A percentile compares a stretch with the other conserved stretches of the same genome.
These are phyloP conservation scores for Tragelaphus eurycerus DNA, from an alignment of 2,797 vertebrate genomes.

Conservation along the genomic window DNA sequence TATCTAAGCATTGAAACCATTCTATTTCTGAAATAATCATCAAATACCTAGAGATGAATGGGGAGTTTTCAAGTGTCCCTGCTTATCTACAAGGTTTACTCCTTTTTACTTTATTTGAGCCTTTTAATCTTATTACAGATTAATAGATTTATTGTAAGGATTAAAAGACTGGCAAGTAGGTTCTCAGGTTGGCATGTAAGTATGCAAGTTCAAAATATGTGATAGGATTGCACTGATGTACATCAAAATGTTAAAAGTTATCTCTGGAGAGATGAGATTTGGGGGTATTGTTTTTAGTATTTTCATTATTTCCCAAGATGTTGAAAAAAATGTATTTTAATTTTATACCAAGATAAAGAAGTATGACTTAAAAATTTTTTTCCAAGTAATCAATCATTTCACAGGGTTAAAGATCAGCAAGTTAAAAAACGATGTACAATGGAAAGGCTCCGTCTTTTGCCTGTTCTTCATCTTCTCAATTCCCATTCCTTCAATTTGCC, in stretches of 20 bases:
- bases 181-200: background rate
- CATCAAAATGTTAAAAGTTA: background rate
- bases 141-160: background rate
- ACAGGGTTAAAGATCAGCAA: background rate
- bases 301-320: background rate
- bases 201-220: background rate
- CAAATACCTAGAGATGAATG: background rate
- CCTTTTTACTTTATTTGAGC: background rate
- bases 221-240: background rate
- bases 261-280: background rate
- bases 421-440: background rate
- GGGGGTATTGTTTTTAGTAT: background rate
- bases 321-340: background rate
- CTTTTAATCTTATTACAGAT: slow-evolving; percentile 2
- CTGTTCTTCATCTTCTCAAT: background rate
- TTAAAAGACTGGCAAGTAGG: background rate
- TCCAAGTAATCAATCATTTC: background rate
- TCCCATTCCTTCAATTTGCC: background rate
- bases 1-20: background rate
- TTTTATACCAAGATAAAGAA: background rate
- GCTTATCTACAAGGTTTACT: background rate
- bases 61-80: background rate
- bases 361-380: background rate
- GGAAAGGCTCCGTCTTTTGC: background rate
- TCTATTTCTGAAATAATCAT: background rate